These are phyloP conservation scores for Argya squamiceps DNA, from an alignment of 2,797 vertebrate genomes.

Conservation along the genomic window DNA sequence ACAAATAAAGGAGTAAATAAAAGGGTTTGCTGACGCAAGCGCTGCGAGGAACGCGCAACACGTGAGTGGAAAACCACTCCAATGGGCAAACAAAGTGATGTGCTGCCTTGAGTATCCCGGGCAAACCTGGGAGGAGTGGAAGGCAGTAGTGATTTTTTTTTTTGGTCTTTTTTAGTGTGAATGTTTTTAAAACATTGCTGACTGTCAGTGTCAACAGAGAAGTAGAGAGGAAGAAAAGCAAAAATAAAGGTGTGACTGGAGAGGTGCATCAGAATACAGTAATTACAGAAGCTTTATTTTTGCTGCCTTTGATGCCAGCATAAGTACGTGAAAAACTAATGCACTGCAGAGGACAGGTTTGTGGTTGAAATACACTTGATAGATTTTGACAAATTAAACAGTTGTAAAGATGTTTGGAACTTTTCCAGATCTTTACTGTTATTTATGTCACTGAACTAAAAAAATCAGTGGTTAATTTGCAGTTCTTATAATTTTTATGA, in stretches of 20 bases:
- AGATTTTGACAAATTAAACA: conserved; percentile 80
- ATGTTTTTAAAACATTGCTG: conserved; percentile 58
- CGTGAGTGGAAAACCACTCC: conserved; percentile 47
- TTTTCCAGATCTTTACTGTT: conserved; percentile 75
- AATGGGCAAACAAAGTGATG: conserved; percentile 44
- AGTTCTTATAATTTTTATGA: conserved; percentile 78
- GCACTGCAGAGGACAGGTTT: conserved; percentile 70
- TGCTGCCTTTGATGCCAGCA: conserved; percentile 35
- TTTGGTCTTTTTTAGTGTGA: background rate
- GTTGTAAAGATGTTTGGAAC: conserved; percentile 77
- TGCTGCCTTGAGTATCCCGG: background rate
- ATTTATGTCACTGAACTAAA: conserved; percentile 77
- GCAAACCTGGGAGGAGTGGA: background rate
- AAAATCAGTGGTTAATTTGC: conserved; percentile 77
- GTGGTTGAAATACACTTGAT: conserved; percentile 74
- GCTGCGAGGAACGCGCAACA: background rate
- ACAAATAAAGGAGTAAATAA: conserved; percentile 71
- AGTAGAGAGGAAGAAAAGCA: conserved; percentile 18
- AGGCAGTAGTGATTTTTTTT: conserved; percentile 11
- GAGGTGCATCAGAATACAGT: conserved; percentile 22
- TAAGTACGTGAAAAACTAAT: conserved; percentile 51
- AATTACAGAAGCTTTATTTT: conserved; percentile 49
- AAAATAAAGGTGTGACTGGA: background rate
- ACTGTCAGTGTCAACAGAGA: conserved; percentile 40
- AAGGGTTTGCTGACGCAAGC: conserved; percentile 67